A percentile compares a stretch with the other conserved stretches of the same genome.
Evolutionary conservation across 2,113 vertebrate species (phyloP).

Genomic region (Ptilonorhynchus violaceus): DNA sequence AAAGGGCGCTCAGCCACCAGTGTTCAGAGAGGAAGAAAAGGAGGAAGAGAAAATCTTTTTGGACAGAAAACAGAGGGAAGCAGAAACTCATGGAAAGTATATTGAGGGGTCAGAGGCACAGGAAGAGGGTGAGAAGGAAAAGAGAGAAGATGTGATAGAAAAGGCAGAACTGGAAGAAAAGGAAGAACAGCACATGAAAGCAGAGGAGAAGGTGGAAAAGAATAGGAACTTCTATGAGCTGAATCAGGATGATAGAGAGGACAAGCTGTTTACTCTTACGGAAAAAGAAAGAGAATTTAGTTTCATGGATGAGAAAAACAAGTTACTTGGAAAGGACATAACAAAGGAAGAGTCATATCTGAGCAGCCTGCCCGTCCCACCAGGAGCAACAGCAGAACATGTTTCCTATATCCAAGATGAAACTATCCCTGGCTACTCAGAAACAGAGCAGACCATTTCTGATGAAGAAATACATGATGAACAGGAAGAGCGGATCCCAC

Average conservation of each 20-base stretch:
- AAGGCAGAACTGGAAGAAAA: constrained; percentile 91
- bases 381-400: constrained; percentile 80
- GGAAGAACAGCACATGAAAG: constrained; percentile 77
- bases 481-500: constrained; percentile 86
- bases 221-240: constrained; percentile 49
- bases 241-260: not conserved
- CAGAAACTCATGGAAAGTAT: constrained; percentile 70
- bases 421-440: constrained; percentile 95
- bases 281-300: constrained; percentile 36
- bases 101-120: constrained; percentile 39
- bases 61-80: constrained; percentile 75
- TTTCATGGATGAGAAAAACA: constrained; percentile 18
- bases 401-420: constrained; percentile 96
- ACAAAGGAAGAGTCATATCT: constrained; percentile 78
- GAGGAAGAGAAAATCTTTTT: constrained; percentile 63
- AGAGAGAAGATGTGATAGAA: constrained; percentile 85
- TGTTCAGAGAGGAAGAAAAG: constrained; percentile 48
- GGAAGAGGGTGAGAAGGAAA: constrained; percentile 80
- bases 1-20: not conserved
- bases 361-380: constrained; percentile 71
- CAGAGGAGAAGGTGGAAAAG: constrained; percentile 61
- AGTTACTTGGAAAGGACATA: constrained; percentile 68
- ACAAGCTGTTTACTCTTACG: not conserved
- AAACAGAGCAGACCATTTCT: constrained; percentile 97
- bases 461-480: constrained; percentile 97